Conservation (phyloP, 2,888 invertebrate species). For the Stenoptilia bipunctidactyla region DNA sequence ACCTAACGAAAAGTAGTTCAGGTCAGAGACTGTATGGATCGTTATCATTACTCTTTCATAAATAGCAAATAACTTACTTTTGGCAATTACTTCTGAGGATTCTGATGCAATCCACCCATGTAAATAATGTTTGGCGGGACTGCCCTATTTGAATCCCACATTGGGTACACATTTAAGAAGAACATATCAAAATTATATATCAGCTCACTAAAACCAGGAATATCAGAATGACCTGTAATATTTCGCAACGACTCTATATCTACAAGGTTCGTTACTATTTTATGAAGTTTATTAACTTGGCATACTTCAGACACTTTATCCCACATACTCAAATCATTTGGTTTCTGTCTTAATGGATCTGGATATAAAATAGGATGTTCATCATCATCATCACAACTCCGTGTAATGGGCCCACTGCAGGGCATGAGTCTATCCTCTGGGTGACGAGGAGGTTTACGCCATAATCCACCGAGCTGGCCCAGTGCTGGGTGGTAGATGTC, state of each 20-base stretch:
- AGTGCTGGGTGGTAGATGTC: too few species aligned
- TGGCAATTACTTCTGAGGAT: constrained; percentile 36
- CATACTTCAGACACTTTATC: constrained; percentile 24
- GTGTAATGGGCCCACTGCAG: too few species aligned
- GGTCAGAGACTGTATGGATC: too few species aligned
- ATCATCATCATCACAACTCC: too few species aligned
- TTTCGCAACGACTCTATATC: constrained; percentile 16
- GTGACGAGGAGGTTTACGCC: too few species aligned
- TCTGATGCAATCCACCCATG: constrained; percentile 46
- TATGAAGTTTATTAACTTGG: constrained; percentile 3
- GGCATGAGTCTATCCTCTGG: too few species aligned
- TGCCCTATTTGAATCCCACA: constrained; percentile 36
- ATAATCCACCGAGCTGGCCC: too few species aligned
- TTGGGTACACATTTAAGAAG: constrained; percentile 42
- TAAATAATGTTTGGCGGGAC: constrained; percentile 40
- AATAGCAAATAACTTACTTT: too few species aligned
- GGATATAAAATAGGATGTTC: constrained; percentile 22
- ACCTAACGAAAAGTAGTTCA: too few species aligned
- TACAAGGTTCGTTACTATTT: neutral
- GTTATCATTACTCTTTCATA: too few species aligned
- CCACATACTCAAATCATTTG: constrained; percentile 20
- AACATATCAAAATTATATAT: constrained; percentile 33
- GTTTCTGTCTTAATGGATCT: constrained; percentile 12
- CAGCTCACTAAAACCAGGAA: constrained; percentile 20
- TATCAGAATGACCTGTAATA: constrained; percentile 22